A percentile compares a stretch with the other conserved stretches of the same genome.
Evolutionary conservation across 2,888 invertebrate species (phyloP).

Genomic region (Platerodrilus igneus): DNA sequence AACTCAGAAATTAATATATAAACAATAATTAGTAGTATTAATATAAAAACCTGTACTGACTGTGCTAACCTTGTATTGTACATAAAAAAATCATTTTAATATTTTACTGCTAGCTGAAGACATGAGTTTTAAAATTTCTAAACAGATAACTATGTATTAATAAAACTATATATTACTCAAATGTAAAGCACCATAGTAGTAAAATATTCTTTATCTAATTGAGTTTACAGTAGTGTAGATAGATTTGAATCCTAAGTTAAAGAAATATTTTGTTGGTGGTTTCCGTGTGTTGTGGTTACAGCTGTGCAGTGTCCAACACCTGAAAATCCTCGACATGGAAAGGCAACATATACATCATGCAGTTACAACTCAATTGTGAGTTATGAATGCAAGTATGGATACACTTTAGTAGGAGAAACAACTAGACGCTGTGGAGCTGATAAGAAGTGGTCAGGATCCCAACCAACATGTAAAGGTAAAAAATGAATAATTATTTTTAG

Average conservation of each 20-base stretch:
- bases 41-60: too few species aligned
- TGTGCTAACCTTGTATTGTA: too few species aligned
- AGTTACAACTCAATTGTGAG: slow-evolving; percentile 94
- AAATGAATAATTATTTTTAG: slow-evolving; percentile 5
- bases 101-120: too few species aligned
- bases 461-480: slow-evolving; percentile 87
- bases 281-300: slow-evolving; percentile 60
- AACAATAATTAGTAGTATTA: too few species aligned
- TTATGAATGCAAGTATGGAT: slow-evolving; percentile 94
- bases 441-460: slow-evolving; percentile 90
- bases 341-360: slow-evolving; percentile 86
- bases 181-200: too few species aligned
- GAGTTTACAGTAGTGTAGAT: not conserved
- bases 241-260: too few species aligned
- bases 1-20: too few species aligned
- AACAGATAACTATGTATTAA: too few species aligned
- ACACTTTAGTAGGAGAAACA: slow-evolving; percentile 82
- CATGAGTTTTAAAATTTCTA: too few species aligned
- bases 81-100: too few species aligned
- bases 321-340: slow-evolving; percentile 87
- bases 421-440: slow-evolving; percentile 92
- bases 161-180: too few species aligned
- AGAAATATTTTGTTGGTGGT: slow-evolving; percentile 35
- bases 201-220: slow-evolving; percentile 7
- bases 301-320: slow-evolving; percentile 93